Evolutionary conservation across 2,888 invertebrate genomes (phyloP), one percentile per base, ranked within the genome.

Genomic region (Reticulitermes lucifugus): DNA sequence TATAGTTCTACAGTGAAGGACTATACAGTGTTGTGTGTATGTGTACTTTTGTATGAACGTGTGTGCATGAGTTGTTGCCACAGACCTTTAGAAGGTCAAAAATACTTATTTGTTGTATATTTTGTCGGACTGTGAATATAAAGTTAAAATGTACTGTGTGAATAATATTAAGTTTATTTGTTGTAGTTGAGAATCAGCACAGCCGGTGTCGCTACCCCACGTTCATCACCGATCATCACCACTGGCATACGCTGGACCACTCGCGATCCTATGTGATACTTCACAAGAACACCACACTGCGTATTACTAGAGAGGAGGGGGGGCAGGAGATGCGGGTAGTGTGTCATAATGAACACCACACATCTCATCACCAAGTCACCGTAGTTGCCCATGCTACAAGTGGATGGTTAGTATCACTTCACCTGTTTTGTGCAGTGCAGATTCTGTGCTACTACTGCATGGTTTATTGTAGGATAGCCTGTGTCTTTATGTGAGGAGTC

Each of bases 181-280:
- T 60, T 60, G 25, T 91, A 95, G 96, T 94, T 85, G 96, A 95
- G 88, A 95, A 95, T 88, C 95, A 95, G 87, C 95, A 95, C 90
- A 94, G 93, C 88, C 93, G 94, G 86, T 96, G 96, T 90, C 95
- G 95, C 89, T 96, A 96, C 90, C 96, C 96, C 0, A 90, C 92
- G 21, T 96, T 96, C 96, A 94, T 96, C 86, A 95, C 95, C 87
- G 94, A 94, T 84, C 96, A 96, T 89, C 95, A 95, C 90, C 95
- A 95, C 88, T 96, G 96, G 96, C 94, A 95, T 90, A 95, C 95
- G 86, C 90, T 96, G 86, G 96, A 96, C 89, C 95, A 95, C 88
- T 92, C 93, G 41, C 94, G 94, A 89, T 94, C 93, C 86, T 96
- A 95, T 91, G 95, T 94, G 88, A 95, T 96, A 89, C 95, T 95